phyloP scores from a whole-genome alignment of 2,888 invertebrate genomes.

The Ferdinandea cuprea region DNA sequence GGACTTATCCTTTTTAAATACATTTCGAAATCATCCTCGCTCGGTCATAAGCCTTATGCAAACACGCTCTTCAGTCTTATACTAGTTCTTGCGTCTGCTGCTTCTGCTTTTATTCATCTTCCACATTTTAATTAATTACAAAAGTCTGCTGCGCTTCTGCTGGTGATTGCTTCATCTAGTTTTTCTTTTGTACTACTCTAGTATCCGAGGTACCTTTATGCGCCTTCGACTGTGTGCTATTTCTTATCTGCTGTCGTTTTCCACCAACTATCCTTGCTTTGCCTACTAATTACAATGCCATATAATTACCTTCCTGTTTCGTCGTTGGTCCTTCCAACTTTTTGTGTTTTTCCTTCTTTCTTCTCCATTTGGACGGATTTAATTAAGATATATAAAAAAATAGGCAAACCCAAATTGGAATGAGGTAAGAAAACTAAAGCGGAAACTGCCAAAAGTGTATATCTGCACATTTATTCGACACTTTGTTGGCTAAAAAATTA shows the following conservation, averaged over 20 bases:
- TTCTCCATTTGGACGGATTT: conserved; percentile 67
- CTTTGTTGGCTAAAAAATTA: conserved; percentile 28
- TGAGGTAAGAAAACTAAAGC: neutral
- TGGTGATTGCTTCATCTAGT: conserved; percentile 61
- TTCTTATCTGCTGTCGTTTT: conserved; percentile 53
- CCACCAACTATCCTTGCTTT: conserved; percentile 63
- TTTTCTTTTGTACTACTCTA: conserved; percentile 26
- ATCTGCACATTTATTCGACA: conserved; percentile 16
- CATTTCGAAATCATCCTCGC: conserved; percentile 52
- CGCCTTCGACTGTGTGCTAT: conserved; percentile 36
- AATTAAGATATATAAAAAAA: conserved; percentile 63
- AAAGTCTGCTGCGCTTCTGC: conserved; percentile 47
- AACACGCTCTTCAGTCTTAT: conserved; percentile 27
- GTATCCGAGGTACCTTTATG: conserved; percentile 37
- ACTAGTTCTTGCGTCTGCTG: neutral
- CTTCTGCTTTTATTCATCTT: conserved; percentile 55
- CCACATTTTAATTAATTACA: conserved; percentile 70
- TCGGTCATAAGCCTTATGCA: conserved; percentile 47
- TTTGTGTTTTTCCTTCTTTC: conserved; percentile 46
- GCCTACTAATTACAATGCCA: conserved; percentile 69
- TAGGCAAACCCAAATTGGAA: neutral
- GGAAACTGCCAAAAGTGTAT: conserved; percentile 52
- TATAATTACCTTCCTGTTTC: conserved; percentile 68
- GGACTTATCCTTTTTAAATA: conserved; percentile 55
- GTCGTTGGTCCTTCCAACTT: no score